A percentile compares a stretch with the other conserved stretches of the same genome.
Evolutionary conservation across 2,113 vertebrate genomes (phyloP).

Genomic region (Muntiacus reevesi): DNA sequence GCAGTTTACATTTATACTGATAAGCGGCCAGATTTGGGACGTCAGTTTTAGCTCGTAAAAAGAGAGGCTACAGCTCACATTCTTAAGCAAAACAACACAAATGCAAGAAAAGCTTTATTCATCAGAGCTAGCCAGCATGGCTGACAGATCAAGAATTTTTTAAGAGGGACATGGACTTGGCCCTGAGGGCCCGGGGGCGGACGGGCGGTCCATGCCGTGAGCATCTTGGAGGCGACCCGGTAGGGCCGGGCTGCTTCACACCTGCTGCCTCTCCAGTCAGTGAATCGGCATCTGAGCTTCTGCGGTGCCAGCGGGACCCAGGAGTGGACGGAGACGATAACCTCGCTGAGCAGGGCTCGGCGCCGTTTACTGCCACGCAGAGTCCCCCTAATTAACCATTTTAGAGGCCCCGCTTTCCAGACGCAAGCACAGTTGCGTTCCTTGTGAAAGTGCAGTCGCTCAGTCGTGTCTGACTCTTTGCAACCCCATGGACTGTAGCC

Average conservation of each 20-base stretch:
- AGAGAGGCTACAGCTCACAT: not conserved
- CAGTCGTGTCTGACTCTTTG: not conserved
- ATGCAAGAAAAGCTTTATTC: not conserved
- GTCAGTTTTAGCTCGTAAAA: not conserved
- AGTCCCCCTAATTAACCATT: not conserved
- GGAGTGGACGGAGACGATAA: not conserved
- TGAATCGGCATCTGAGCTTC: not conserved
- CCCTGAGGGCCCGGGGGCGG: accelerated
- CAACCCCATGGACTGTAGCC: not conserved
- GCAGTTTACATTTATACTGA: not conserved
- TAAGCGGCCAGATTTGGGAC: not conserved
- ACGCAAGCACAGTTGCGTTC: not conserved
- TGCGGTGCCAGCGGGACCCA: not conserved
- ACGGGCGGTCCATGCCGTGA: accelerated
- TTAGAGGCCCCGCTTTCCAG: not conserved
- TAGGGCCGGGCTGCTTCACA: not conserved
- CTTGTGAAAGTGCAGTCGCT: not conserved
- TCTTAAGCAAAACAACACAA: not conserved
- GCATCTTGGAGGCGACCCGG: accelerated
- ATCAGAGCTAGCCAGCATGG: not conserved
- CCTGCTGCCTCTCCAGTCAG: not conserved
- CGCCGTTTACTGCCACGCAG: accelerated
- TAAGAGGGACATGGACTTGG: not conserved
- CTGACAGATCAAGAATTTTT: not conserved
- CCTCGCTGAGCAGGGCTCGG: too few relatives aligned